These are phyloP conservation scores for Brenthis hecate DNA, from an alignment of 2,888 invertebrate species.

Conservation along the genomic window DNA sequence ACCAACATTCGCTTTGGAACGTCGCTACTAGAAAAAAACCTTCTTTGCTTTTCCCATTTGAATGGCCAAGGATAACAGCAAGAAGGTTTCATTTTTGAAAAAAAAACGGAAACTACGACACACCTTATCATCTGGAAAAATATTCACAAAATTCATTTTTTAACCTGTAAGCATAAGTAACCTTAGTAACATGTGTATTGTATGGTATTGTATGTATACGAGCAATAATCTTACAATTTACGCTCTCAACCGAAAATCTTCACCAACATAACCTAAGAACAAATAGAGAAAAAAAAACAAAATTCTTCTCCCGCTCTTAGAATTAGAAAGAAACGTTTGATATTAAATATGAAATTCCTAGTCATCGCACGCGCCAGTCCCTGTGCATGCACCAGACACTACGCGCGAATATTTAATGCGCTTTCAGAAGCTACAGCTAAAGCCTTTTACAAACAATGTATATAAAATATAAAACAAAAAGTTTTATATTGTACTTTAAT, in stretches of 20 bases:
- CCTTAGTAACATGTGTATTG: too few relatives aligned
- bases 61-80: too few relatives aligned
- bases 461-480: background rate
- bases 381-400: slow-evolving; percentile 35
- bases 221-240: background rate
- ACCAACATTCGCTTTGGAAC: too few relatives aligned
- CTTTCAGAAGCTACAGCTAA: slow-evolving; percentile 29
- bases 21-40: too few relatives aligned
- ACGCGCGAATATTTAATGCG: slow-evolving; percentile 39
- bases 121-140: too few relatives aligned
- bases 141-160: too few relatives aligned
- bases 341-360: slow-evolving; percentile 41
- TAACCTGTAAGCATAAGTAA: too few relatives aligned
- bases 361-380: slow-evolving; percentile 39
- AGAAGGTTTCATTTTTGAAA: too few relatives aligned
- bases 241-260: background rate
- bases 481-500: too few relatives aligned
- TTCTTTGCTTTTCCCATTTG: too few relatives aligned
- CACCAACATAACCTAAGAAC: slow-evolving; percentile 3
- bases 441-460: slow-evolving; percentile 21
- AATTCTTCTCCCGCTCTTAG: slow-evolving; percentile 21
- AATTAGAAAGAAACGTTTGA: slow-evolving; percentile 39
- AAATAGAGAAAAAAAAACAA: slow-evolving; percentile 12
- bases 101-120: too few relatives aligned
- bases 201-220: too few relatives aligned